Base-by-base conservation (phyloP, 2,113 vertebrate genomes). In the Romanogobio albipinnatus region DNA sequence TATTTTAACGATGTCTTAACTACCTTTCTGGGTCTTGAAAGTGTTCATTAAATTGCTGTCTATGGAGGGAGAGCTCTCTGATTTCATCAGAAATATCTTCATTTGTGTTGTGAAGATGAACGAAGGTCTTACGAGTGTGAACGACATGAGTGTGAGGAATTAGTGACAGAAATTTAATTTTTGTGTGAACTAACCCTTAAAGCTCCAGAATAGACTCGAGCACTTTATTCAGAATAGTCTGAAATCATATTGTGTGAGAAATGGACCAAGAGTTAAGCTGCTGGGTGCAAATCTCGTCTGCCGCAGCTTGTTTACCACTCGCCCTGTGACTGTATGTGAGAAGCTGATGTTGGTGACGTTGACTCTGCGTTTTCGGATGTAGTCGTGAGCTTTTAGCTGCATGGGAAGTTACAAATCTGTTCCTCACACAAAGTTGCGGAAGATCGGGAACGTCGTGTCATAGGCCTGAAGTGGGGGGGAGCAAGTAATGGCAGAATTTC, bases 401-500 rank as follows among this genome's bases (percentile, higher is more conserved):
- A 24, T 11, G 68, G 68, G 19, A 13, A 22, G 9, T 43, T 43
- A 11, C 19, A 39, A 5, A 43, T 70, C 66, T 14, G 68, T 45
- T 71, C 66, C 66, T 68, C 66, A 36, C 29, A 4, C 13, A 29
- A 64, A 22, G 66, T 17, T 70, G 17, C 15, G 19, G 3, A 17
- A 36, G n/a, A 11, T 62, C 26, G 59, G 10, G 19, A 66, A 66
- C 19, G 68, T 11, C 10, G 19, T 19, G 36, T 11, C 43, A 5
- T 14, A 13, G 13, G n/a, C n/a, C n/a, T 45, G 43, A 74, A 15
- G 43, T 26, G n/a, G 22, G 56, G 56, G 76, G 56, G 76, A 78
- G 33, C 15, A 59, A n/a, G 4, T 80, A 47, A 80, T 62, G 58
- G 8, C 39, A 19, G 59, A 74, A 49, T 62, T 80, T 80, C 11